phyloP scores from a whole-genome alignment of 2,113 vertebrate genomes.

The Petrocephalus microphthalmus region DNA sequence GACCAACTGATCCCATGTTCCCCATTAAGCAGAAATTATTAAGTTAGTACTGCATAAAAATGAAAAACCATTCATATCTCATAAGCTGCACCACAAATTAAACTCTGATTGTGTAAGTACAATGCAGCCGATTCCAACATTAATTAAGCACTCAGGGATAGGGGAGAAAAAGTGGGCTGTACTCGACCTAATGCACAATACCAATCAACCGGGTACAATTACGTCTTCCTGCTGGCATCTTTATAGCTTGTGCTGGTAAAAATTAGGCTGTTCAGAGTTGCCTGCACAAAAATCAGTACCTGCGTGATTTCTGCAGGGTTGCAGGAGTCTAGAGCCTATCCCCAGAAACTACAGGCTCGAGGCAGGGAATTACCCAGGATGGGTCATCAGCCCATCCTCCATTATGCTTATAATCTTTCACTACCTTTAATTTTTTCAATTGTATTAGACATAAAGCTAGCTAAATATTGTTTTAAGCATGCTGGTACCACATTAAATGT shows the following conservation, averaged over 20 bases:
- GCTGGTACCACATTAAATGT: background rate
- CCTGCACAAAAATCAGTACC: background rate
- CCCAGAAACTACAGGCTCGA: background rate
- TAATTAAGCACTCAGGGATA: conserved; percentile 16
- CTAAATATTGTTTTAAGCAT: background rate
- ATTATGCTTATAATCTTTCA: background rate
- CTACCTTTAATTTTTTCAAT: background rate
- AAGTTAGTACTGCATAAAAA: background rate
- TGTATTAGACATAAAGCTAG: background rate
- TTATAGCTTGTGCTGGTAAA: background rate
- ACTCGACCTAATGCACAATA: conserved; percentile 11
- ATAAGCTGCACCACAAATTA: background rate
- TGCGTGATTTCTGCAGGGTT: background rate
- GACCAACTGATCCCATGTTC: too few species aligned
- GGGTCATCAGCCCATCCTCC: background rate
- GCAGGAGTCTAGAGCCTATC: background rate
- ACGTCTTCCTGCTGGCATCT: background rate
- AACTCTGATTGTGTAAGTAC: background rate
- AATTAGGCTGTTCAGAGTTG: background rate
- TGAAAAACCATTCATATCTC: conserved; percentile 7
- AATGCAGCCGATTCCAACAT: background rate
- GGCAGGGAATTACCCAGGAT: background rate
- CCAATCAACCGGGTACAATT: background rate
- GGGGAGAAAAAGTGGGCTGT: background rate
- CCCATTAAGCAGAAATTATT: background rate